A percentile compares a stretch with the other conserved stretches of the same genome.
Evolutionary conservation across 2,113 vertebrate species (phyloP).

Genomic region (Climacteris rufus): DNA sequence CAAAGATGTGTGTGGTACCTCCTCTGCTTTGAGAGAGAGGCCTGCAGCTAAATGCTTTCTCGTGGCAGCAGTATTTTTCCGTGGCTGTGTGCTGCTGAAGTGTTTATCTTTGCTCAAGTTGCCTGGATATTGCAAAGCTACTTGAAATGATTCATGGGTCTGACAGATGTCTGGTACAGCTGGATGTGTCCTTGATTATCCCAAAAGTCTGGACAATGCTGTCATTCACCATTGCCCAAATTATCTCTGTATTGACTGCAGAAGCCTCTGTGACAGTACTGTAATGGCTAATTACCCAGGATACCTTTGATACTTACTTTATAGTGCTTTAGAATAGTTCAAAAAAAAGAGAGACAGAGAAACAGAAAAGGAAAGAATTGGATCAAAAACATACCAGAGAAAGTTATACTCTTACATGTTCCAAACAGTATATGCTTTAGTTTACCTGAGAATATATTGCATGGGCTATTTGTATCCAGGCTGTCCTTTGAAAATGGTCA

Average conservation of each 20-base stretch:
- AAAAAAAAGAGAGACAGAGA: neutral
- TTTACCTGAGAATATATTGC: neutral
- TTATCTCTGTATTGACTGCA: constrained; percentile 99
- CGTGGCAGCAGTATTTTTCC: constrained; percentile 69
- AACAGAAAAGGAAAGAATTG: constrained; percentile 32
- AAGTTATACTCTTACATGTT: constrained; percentile 29
- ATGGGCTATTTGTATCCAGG: constrained; percentile 57
- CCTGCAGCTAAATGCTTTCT: constrained; percentile 37
- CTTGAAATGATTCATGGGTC: constrained; percentile 99
- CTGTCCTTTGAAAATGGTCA: constrained; percentile 43
- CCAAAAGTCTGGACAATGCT: constrained; percentile 98
- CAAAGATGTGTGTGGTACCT: neutral
- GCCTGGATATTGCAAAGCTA: constrained; percentile 83
- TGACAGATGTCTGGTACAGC: constrained; percentile 99
- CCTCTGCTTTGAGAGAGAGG: neutral
- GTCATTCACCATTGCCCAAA: constrained; percentile 99
- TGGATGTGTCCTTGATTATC: constrained; percentile 99
- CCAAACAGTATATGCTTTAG: neutral
- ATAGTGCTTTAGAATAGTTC: constrained; percentile 70
- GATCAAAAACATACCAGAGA: constrained; percentile 48
- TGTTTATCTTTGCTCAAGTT: constrained; percentile 89
- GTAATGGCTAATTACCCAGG: constrained; percentile 99
- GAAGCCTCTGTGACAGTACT: constrained; percentile 96
- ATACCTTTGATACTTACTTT: constrained; percentile 95
- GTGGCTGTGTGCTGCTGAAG: constrained; percentile 74